Percentiles rank a stretch among this genome's conserved stretches.
These are phyloP conservation scores for Drosophila mojavensis DNA, from an alignment of 1,140 invertebrate genomes.

Conservation along the genomic window DNA sequence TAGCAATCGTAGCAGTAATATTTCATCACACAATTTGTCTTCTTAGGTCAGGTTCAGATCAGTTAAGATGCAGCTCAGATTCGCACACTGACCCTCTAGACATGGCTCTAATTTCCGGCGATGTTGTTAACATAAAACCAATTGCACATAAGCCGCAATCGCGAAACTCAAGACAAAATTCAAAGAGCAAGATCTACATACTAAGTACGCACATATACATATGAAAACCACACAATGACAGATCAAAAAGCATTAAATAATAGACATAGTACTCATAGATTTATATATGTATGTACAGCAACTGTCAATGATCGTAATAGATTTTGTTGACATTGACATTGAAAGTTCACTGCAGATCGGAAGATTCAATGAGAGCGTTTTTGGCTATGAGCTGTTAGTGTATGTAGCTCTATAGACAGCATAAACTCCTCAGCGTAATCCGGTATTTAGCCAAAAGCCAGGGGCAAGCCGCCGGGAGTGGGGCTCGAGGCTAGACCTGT, in stretches of 20 bases:
- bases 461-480: constrained; percentile 9
- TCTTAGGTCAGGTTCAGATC: constrained; percentile 27
- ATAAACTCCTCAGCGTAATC: constrained; percentile 37
- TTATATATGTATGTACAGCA: constrained; percentile 4
- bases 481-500: constrained; percentile 50
- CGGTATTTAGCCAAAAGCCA: constrained; percentile 48
- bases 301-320: constrained; percentile 38
- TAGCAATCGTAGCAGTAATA: constrained; percentile 40
- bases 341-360: constrained; percentile 67
- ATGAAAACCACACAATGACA: constrained; percentile 40
- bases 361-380: constrained; percentile 40
- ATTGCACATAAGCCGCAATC: constrained; percentile 36
- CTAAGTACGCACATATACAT: background rate
- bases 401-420: constrained; percentile 1
- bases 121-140: constrained; percentile 53
- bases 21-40: constrained; percentile 58
- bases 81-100: constrained; percentile 44
- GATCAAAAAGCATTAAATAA: constrained; percentile 15
- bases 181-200: background rate
- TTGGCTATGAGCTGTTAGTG: constrained; percentile 31
- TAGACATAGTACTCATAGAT: constrained; percentile 17
- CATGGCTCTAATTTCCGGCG: constrained; percentile 56
- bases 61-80: constrained; percentile 20
- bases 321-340: constrained; percentile 78
- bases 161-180: constrained; percentile 32